Base-by-base conservation (phyloP, 2,888 invertebrate species). In the Xanthia icteritia region DNA sequence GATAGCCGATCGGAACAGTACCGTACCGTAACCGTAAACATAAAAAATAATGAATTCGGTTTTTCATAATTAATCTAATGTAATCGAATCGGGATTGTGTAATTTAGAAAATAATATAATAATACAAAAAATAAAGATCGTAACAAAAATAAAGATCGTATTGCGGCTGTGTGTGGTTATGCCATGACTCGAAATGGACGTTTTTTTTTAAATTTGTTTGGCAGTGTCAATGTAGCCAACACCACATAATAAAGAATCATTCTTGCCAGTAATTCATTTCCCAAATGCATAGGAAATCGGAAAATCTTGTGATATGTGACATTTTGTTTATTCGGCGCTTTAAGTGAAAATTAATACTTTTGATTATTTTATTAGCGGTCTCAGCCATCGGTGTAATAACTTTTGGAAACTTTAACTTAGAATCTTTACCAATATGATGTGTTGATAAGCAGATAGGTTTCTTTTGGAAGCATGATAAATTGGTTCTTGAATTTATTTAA, bases 211-310 rank as follows among this genome's bases (percentile, higher is more conserved):
- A 87, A 78, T 61, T 73, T 66, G 31, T 13, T 27, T 58, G 20
- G 45, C 27, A 6, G 15, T 60, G n/a, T 48, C 85, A 76, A 54
- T 67, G 11, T 73, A 64, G 79, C 88, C 86, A 87, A 87, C 80
- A 82, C 56, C 42, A 70, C 67, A 15, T 15, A 15, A 61, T 11
- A 17, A 1, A 13, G 8, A 45, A 68, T 42, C 11, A 54, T 61
- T 75, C 36, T 85, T 86, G 82, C 88, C 86, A 82, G 48, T 9
- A n/a, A 3, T 23, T 39, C 0, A 68, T 51, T 68, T 58, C 77
- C 69, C 64, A 58, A 15, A 45, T 36, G 1, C 15, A 54, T 54
- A 39, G 65, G 45, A 54, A 70, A 68, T 17, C 2, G 13, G 17
- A 6, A 11, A 31, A n/a, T 27, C 0, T 64, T 60, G 17, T 5